Conservation (phyloP, 2,888 invertebrate genomes). For the Clepsis dumicolana region DNA sequence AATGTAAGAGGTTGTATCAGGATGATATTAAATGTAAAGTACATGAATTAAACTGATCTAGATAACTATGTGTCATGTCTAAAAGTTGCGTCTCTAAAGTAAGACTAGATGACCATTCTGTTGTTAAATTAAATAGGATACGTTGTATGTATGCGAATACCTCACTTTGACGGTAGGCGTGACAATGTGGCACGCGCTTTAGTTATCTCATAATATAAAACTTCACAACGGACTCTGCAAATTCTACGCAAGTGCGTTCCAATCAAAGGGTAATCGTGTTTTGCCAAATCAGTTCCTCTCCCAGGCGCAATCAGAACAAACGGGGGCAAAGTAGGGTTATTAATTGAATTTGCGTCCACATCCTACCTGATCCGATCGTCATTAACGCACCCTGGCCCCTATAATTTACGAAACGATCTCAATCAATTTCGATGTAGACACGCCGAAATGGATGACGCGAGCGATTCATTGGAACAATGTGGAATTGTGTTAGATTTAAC, state of each 20-base stretch:
- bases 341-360: slow-evolving; percentile 30
- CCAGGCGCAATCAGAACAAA: not conserved
- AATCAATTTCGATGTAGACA: slow-evolving; percentile 38
- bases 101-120: no score
- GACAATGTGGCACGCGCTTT: no score
- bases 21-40: no score
- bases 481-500: slow-evolving; percentile 31
- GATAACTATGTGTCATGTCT: no score
- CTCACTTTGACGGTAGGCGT: no score
- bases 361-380: slow-evolving; percentile 28
- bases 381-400: slow-evolving; percentile 35
- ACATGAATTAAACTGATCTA: no score
- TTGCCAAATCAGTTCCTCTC: not conserved
- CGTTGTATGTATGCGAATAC: no score
- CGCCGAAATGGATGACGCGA: slow-evolving; percentile 22
- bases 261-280: slow-evolving; percentile 3
- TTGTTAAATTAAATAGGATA: no score
- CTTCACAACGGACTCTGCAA: not conserved
- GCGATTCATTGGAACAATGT: slow-evolving; percentile 22
- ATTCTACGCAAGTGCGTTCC: slow-evolving; percentile 7
- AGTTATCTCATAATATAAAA: no score
- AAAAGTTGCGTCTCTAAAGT: no score
- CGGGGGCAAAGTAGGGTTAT: slow-evolving; percentile 16
- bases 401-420: slow-evolving; percentile 39
- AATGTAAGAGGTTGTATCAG: no score